Percentiles rank a stretch among this genome's conserved stretches.
Evolutionary conservation across 2,797 vertebrate genomes (phyloP).

Genomic region (Heteromormyrus szaboi): DNA sequence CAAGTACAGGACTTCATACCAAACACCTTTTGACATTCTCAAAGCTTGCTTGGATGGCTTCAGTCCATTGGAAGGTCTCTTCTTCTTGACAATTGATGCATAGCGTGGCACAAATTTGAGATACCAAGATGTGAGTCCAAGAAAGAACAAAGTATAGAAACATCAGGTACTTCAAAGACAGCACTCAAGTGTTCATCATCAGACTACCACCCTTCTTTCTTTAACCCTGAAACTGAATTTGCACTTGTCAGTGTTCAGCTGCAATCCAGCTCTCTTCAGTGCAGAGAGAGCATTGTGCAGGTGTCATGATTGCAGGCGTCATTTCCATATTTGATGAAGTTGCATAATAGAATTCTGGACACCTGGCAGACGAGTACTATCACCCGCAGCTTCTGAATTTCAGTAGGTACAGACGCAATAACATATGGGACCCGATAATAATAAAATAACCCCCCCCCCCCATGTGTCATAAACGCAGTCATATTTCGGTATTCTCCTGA

Average conservation of each 20-base stretch:
- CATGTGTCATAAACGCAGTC: background rate
- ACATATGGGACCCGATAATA: background rate
- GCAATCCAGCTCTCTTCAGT: background rate
- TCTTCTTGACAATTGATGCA: background rate
- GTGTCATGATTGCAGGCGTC: background rate
- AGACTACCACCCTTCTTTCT: background rate
- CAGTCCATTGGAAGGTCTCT: background rate
- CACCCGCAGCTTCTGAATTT: background rate
- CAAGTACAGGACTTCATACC: background rate
- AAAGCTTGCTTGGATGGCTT: background rate
- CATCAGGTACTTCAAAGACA: background rate
- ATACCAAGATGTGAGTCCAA: background rate
- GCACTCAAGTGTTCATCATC: background rate
- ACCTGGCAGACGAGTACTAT: background rate
- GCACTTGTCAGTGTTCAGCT: background rate
- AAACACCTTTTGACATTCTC: background rate
- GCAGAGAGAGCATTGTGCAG: background rate
- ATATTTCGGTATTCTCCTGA: background rate
- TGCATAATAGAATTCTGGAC: background rate
- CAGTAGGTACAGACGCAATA: background rate
- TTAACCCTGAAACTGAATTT: background rate
- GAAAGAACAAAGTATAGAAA: background rate
- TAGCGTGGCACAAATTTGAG: background rate
- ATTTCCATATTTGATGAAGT: background rate
- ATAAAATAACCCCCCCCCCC: background rate